These are phyloP conservation scores for Piscicola geometra DNA, from an alignment of 2,888 invertebrate species.

Conservation along the genomic window DNA sequence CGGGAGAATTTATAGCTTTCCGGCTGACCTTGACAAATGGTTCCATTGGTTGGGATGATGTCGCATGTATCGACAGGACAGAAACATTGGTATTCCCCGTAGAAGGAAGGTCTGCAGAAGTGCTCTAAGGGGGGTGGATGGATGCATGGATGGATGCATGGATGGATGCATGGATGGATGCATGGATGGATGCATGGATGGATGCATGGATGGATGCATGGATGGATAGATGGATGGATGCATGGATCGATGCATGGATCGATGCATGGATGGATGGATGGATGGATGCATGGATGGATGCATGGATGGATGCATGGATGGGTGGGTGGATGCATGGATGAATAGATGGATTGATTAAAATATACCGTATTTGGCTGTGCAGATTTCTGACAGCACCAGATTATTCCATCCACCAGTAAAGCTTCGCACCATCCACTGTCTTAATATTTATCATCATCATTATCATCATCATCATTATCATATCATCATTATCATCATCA, in stretches of 20 bases:
- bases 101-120: conserved; percentile 29
- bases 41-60: conserved; percentile 39
- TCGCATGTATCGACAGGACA: conserved; percentile 35
- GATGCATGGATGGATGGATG: not conserved
- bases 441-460: not conserved
- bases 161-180: not conserved
- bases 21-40: conserved; percentile 36
- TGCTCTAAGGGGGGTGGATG: conserved; percentile 16
- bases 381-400: not conserved
- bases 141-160: not conserved
- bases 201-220: not conserved
- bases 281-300: too few relatives aligned
- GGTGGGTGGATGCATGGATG: not conserved
- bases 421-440: not conserved
- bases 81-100: conserved; percentile 39
- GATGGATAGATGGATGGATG: not conserved
- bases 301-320: not conserved
- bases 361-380: conserved; percentile 6
- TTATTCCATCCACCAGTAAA: not conserved
- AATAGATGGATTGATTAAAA: not conserved
- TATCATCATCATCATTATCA: not conserved
- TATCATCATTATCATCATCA: conserved; percentile 17
- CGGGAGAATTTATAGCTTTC: not conserved
- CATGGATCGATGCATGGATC: not conserved
- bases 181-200: not conserved